Base-by-base conservation (phyloP, 2,113 vertebrate genomes). In the Columbina picui region DNA sequence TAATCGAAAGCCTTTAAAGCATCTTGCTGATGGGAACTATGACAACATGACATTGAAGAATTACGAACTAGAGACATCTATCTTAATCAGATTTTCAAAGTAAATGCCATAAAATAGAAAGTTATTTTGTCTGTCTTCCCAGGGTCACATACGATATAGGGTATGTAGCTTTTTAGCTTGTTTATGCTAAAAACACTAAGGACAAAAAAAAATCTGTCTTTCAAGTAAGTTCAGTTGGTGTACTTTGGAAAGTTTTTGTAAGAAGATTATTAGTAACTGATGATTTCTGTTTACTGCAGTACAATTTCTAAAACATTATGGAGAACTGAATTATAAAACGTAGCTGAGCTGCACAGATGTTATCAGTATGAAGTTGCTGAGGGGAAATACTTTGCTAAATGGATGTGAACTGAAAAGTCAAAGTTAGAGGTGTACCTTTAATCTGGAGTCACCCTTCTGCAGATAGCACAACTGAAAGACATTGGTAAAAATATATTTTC, bases 1-100 rank as follows among this genome's bases (percentile, higher is more conserved):
- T 99, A 99, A 99, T 99, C 97, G 98, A 98, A 98, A 97, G 97
- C 98, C 97, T 98, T 98, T 98, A 98, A 99, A 99, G 97, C 98
- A 98, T 98, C 97, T 98, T 97, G 97, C 97, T 98, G 98, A 99
- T 98, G 98, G 98, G 97, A 98, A 96, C 97, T 97, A 92, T 98
- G 98, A 99, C 99, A 99, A 98, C 97, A 98, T 98, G 99, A 99
- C 98, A 98, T 98, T 99, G 98, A 99, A 98, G 98, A 98, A 99
- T 99, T 97, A 97, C 90, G 75, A 98, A 97, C 98, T 96, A 78
- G 97, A 98, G 96, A 96, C 98, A 98, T 99, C 97, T 96, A 96
- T 99, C 98, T 99, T 99, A 98, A 99, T 99, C 98, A 98, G 96
- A 98, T 98, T 99, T 98, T 98, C 97, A 97, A 98, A 99, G 98